A percentile compares a stretch with the other conserved stretches of the same genome.
These are phyloP conservation scores for Lordiphosa stackelbergi DNA, from an alignment of 1,140 invertebrate species.

Conservation along the genomic window DNA sequence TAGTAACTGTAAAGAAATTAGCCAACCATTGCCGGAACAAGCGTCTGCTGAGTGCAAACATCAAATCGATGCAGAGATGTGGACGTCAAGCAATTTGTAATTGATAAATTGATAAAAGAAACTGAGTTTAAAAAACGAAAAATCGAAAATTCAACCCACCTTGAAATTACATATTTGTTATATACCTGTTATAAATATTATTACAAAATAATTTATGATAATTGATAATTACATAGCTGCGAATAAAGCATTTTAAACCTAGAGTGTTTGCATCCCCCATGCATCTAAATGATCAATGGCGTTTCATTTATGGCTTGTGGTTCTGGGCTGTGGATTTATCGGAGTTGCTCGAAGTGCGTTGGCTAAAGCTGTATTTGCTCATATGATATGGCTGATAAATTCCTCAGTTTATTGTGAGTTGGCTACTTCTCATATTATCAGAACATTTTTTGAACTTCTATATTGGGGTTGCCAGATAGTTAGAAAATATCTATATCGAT, in stretches of 20 bases:
- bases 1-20: conserved; percentile 57
- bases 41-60: conserved; percentile 37
- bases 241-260: conserved; percentile 64
- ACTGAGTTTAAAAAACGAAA: conserved; percentile 73
- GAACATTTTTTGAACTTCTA: too few species aligned
- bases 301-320: background rate
- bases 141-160: conserved; percentile 75
- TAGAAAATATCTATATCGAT: too few species aligned
- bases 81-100: conserved; percentile 46
- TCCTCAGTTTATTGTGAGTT: too few species aligned
- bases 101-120: conserved; percentile 46
- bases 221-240: conserved; percentile 60
- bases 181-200: conserved; percentile 64
- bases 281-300: background rate
- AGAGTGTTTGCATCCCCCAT: conserved; percentile 6
- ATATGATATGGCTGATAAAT: too few species aligned
- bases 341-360: too few species aligned
- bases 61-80: conserved; percentile 23
- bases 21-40: conserved; percentile 68
- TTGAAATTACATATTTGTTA: conserved; percentile 76
- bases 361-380: too few species aligned
- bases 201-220: conserved; percentile 55
- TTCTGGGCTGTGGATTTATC: too few species aligned
- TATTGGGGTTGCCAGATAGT: too few species aligned
- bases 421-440: too few species aligned